phyloP scores from a whole-genome alignment of 2,797 vertebrate genomes.

The Intellagama lesueurii region DNA sequence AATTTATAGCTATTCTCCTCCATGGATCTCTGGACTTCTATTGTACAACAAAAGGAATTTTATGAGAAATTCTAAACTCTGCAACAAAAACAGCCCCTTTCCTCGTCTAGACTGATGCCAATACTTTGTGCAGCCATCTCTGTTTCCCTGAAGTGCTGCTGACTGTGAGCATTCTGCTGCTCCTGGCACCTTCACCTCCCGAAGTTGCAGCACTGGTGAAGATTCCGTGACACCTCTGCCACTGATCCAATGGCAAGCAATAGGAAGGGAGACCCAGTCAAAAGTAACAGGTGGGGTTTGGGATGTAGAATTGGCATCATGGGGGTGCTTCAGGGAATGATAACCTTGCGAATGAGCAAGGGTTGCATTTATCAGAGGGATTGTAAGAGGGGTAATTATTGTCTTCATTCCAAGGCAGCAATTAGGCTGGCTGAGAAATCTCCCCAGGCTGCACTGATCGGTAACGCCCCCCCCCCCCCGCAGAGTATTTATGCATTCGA shows the following conservation, averaged over 20 bases:
- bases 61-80: too few species aligned
- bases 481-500: neutral
- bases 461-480: too few species aligned
- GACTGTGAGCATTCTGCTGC: too few species aligned
- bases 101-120: too few species aligned
- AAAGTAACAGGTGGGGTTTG: neutral
- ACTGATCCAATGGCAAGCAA: neutral
- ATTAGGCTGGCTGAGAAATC: conserved; percentile 17
- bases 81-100: too few species aligned
- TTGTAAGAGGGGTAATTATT: conserved; percentile 9
- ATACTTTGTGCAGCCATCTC: neutral
- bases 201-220: too few species aligned
- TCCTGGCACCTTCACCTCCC: neutral
- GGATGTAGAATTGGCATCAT: neutral
- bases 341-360: neutral
- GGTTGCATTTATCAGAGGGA: conserved; percentile 15
- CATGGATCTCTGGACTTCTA: too few species aligned
- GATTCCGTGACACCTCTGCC: too few species aligned
- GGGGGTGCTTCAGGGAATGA: neutral
- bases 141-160: neutral
- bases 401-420: conserved; percentile 18
- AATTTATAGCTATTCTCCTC: too few species aligned
- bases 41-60: too few species aligned
- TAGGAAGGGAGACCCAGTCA: too few species aligned
- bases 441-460: neutral